Conservation (phyloP, 2,888 invertebrate species). For the Leptinotarsa tumamoca region DNA sequence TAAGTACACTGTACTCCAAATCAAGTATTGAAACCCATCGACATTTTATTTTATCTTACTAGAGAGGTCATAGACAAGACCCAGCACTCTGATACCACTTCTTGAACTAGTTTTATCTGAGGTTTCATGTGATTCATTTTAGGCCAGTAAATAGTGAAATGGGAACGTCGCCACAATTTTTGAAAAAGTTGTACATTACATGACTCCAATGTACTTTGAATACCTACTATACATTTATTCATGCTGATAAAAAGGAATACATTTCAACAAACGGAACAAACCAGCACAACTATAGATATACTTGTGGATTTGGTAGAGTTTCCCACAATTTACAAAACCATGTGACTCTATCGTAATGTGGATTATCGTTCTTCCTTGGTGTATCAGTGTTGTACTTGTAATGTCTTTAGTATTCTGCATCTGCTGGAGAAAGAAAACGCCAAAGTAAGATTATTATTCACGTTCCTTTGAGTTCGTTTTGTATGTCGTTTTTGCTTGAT, state of each 20-base stretch:
- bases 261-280: neutral
- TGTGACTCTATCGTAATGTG: conserved; percentile 45
- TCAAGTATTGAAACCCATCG: neutral
- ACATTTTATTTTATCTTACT: neutral
- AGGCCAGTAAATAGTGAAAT: neutral
- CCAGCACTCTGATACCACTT: neutral
- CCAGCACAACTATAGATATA: conserved; percentile 18
- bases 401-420: conserved; percentile 62
- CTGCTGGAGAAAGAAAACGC: conserved; percentile 63
- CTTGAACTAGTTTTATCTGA: neutral
- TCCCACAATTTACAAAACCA: conserved; percentile 22
- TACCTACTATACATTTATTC: neutral
- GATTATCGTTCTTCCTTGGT: conserved; percentile 51
- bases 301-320: conserved; percentile 16
- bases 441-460: conserved; percentile 59
- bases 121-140: neutral
- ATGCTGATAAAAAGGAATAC: neutral
- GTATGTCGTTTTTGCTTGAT: conserved; percentile 30
- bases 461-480: conserved; percentile 10
- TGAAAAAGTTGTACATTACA: neutral
- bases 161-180: neutral
- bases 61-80: neutral
- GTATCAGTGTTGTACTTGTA: conserved; percentile 58
- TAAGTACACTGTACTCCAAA: neutral
- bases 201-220: neutral